phyloP scores from a whole-genome alignment of 37 sponge, comb jelly and placozoan species.

The Axinella damicornis region DNA sequence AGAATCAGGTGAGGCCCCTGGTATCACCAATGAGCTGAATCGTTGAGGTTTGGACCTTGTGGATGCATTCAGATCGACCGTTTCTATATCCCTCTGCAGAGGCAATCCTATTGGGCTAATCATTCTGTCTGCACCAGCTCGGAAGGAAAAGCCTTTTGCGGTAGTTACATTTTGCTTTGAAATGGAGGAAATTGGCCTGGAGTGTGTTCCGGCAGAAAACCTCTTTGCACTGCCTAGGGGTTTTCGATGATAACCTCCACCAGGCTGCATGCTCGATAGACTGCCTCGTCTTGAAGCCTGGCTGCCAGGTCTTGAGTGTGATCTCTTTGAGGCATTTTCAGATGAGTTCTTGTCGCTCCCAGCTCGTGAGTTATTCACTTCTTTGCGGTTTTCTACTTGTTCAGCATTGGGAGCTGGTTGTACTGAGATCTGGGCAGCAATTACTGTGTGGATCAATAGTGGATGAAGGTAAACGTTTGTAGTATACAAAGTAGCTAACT shows the following conservation, averaged over 20 bases:
- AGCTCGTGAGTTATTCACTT: background rate
- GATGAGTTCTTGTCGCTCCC: background rate
- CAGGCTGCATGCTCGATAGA: background rate
- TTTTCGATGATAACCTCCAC: background rate
- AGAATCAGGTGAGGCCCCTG: background rate
- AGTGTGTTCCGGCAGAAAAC: background rate
- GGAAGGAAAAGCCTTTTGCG: no score
- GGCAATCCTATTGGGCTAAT: no score
- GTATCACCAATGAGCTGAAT: background rate
- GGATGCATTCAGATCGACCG: constrained; percentile 7
- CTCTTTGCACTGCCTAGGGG: constrained; percentile 10
- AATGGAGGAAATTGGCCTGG: no score
- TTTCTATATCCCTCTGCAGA: constrained; percentile 20
- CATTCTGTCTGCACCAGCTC: no score
- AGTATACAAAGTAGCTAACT: no score
- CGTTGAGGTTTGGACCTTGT: background rate
- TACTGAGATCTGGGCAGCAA: constrained; percentile 37
- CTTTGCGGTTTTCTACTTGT: background rate
- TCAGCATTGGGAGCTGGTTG: constrained; percentile 5
- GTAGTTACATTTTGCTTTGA: no score
- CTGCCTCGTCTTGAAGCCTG: constrained; percentile 1
- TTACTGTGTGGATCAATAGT: background rate
- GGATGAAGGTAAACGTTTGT: no score
- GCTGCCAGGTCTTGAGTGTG: background rate
- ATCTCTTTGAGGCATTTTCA: constrained; percentile 24